Base-by-base conservation (phyloP, 2,888 invertebrate species). In the Lasioglossum oenotherae region DNA sequence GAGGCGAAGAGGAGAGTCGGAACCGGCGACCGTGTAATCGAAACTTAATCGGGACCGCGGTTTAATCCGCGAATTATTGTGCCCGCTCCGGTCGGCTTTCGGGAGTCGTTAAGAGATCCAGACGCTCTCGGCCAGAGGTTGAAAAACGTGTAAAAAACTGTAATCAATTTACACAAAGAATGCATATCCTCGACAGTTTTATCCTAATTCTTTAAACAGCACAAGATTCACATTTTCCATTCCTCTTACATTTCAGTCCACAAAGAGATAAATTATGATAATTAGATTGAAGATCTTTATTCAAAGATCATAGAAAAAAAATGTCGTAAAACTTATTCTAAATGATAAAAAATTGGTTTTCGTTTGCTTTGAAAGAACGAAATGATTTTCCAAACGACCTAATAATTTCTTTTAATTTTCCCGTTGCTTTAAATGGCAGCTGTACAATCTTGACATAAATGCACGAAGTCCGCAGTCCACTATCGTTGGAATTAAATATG, bases 41-140 rank as follows among this genome's bases (percentile, higher is more conserved):
- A 44, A 64, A n/a, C 46, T 27, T 74, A 64, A 67, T 23, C 16
- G 71, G 78, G 38, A 38, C 57, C 10, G 46, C 64, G 73, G 72
- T 12, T 73, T 27, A 49, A 73, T 53, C 73, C 14, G 60, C 41
- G 64, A 79, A 67, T 74, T 64, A 74, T 67, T 49, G 38, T 23
- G 19, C 27, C n/a, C 8, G 19, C 49, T 79, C 73, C 81, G 81
- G 67, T 79, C 44, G n/a, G 67, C 14, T 82, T 80, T 81, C 64
- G 67, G 69, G 44, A 64, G 44, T 76, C 49, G 38, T 35, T 35
- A 38, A 74, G 19, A 49, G 76, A 46, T 46, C 60, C n/a, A 74
- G 49, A 44, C 69, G 80, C 78, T 84, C 80, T 80, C 84, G n/a
- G 77, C 84, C 74, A 53, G 57, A 71, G 72, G 72, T 4, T 76